Evolutionary conservation across 1,140 invertebrate species (phyloP).

Genomic region (Calliopsis andreniformis): DNA sequence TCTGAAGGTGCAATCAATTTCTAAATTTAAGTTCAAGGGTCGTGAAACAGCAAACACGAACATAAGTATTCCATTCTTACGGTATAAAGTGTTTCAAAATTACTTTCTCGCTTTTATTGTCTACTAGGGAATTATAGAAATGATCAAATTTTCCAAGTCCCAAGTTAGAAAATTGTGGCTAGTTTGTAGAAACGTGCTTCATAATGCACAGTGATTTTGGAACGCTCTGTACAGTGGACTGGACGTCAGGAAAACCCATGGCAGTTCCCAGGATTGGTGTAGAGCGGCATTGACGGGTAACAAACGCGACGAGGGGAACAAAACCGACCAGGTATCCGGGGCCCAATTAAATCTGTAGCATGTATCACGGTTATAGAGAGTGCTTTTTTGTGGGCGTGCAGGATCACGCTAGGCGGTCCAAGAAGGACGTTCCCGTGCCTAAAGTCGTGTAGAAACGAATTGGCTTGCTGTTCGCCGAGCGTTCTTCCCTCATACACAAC

Average conservation of each 20-base stretch:
- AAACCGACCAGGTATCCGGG: slow-evolving; percentile 37
- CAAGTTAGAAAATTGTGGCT: too few relatives aligned
- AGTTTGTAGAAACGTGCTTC: too few relatives aligned
- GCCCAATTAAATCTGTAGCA: slow-evolving; percentile 63
- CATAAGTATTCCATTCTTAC: too few relatives aligned
- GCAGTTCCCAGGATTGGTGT: slow-evolving; percentile 13
- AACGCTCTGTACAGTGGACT: neutral
- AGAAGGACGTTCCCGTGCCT: slow-evolving; percentile 55
- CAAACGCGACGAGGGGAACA: slow-evolving; percentile 29
- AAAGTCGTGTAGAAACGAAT: slow-evolving; percentile 57
- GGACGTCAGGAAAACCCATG: slow-evolving; percentile 1
- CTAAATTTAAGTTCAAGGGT: too few relatives aligned
- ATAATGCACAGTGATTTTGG: too few relatives aligned
- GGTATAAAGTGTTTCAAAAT: too few relatives aligned
- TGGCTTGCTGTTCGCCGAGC: neutral
- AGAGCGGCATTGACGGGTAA: slow-evolving; percentile 5
- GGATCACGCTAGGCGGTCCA: slow-evolving; percentile 43
- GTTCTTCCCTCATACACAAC: neutral
- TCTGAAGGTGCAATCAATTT: too few relatives aligned
- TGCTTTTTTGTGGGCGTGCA: slow-evolving; percentile 50
- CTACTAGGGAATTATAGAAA: too few relatives aligned
- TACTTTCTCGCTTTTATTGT: too few relatives aligned
- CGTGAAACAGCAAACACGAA: too few relatives aligned
- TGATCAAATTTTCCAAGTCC: too few relatives aligned
- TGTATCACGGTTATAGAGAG: slow-evolving; percentile 51